These are phyloP conservation scores for Nezara viridula DNA, from an alignment of 2,888 invertebrate genomes.

Conservation along the genomic window DNA sequence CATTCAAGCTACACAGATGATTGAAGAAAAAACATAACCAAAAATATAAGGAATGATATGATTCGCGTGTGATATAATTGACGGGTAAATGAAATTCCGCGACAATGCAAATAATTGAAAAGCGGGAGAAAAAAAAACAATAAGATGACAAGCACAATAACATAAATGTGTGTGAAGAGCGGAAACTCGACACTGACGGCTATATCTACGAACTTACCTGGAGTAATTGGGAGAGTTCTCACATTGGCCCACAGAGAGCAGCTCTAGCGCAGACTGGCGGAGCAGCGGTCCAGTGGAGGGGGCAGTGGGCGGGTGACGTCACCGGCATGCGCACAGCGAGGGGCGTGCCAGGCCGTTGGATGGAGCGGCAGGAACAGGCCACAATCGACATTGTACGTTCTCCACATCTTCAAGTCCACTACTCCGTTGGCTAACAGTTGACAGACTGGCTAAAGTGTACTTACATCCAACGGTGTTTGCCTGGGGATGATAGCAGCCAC, in stretches of 20 bases:
- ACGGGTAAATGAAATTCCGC: neutral
- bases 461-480: neutral
- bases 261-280: neutral
- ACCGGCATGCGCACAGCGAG: constrained; percentile 9
- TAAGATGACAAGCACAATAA: neutral
- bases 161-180: neutral
- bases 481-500: neutral
- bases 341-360: neutral
- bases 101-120: neutral
- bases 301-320: constrained; percentile 41
- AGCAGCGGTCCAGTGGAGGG: neutral
- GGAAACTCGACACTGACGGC: neutral
- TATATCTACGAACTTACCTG: constrained; percentile 36
- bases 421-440: neutral
- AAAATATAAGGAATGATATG: neutral
- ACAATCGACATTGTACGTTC: neutral
- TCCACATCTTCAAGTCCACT: constrained; percentile 1
- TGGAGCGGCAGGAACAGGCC: neutral
- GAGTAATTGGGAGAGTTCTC: neutral
- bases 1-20: neutral
- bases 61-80: neutral
- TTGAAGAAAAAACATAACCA: neutral
- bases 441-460: constrained; percentile 5
- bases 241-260: neutral
- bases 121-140: neutral